Conservation (phyloP, 2,797 vertebrate species). For the Acanthurus tractus region DNA sequence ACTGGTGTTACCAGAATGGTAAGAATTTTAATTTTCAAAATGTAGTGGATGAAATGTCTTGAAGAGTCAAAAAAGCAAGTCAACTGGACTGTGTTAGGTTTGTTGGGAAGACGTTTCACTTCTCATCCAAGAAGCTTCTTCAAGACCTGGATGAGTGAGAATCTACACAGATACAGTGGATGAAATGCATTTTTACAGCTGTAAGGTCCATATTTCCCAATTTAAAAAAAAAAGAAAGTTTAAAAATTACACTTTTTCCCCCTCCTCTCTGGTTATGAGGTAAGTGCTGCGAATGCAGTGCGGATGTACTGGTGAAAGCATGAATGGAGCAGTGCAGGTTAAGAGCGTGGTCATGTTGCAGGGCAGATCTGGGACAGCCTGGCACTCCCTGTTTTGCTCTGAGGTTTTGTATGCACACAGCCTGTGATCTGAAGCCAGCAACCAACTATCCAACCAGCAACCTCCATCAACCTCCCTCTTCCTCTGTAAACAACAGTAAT, state of each 20-base stretch:
- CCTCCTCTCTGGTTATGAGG: background rate
- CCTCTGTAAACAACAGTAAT: slow-evolving; percentile 70
- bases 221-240: background rate
- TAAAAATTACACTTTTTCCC: background rate
- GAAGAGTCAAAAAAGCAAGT: too few species aligned
- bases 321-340: slow-evolving; percentile 13
- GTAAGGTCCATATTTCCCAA: background rate
- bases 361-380: slow-evolving; percentile 48
- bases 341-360: slow-evolving; percentile 19
- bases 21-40: background rate
- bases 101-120: too few species aligned
- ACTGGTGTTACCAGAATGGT: background rate
- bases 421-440: slow-evolving; percentile 74
- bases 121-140: too few species aligned
- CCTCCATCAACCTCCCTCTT: slow-evolving; percentile 48
- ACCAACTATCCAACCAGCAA: slow-evolving; percentile 42
- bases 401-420: slow-evolving; percentile 57
- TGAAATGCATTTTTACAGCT: background rate
- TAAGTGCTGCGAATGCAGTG: background rate
- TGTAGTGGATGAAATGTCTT: background rate
- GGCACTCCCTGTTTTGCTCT: slow-evolving; percentile 35
- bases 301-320: background rate
- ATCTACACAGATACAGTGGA: too few species aligned
- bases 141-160: too few species aligned
- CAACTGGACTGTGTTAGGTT: too few species aligned